phyloP scores from a whole-genome alignment of 2,113 vertebrate species.

The Willisornis vidua region DNA sequence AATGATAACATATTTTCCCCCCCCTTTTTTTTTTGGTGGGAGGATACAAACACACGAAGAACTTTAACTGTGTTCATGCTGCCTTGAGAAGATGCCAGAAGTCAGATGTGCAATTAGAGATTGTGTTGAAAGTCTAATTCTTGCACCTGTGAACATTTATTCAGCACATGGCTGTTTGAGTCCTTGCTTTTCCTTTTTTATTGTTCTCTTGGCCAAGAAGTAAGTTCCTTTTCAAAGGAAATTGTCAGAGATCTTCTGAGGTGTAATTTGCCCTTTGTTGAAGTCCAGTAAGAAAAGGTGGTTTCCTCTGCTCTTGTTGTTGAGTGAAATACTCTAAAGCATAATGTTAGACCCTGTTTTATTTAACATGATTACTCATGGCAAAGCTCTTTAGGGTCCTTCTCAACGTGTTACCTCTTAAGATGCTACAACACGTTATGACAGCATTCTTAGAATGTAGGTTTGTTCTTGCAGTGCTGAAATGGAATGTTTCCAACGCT shows the following conservation, averaged over 20 bases:
- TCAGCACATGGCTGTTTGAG: not conserved
- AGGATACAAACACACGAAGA: not conserved
- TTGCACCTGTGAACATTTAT: conserved; percentile 25
- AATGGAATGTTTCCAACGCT: not conserved
- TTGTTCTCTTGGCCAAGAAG: not conserved
- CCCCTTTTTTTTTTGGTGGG: not conserved
- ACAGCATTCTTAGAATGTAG: not conserved
- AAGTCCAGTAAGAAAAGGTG: not conserved
- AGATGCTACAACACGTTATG: not conserved
- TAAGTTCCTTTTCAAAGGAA: not conserved
- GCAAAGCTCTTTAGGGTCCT: not conserved
- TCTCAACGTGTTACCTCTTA: not conserved
- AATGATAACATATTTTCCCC: not conserved
- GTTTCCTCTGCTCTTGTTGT: not conserved
- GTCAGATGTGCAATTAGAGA: not conserved
- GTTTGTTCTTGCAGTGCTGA: not conserved
- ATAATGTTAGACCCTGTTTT: not conserved
- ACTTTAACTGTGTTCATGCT: not conserved
- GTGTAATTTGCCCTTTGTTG: not conserved
- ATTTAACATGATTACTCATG: not conserved
- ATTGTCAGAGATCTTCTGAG: not conserved
- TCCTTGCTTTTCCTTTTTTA: not conserved
- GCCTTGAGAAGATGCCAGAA: conserved; percentile 23
- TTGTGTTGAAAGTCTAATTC: conserved; percentile 20
- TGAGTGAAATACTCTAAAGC: not conserved